Conservation (phyloP, 2,888 invertebrate genomes). For the Gymnocheta viridis region DNA sequence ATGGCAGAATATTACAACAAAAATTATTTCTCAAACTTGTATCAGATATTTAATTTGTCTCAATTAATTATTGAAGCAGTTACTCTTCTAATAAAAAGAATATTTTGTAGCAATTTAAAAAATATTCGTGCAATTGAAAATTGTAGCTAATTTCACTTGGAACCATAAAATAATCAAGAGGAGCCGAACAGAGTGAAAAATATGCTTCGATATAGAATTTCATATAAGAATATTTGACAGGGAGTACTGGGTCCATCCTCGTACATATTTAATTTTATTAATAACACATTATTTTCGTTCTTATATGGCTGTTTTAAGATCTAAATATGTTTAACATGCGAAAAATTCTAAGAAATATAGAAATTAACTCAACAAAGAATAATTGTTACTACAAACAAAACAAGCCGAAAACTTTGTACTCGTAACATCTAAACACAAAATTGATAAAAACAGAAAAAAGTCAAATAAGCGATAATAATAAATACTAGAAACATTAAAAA, state of each 20-base stretch:
- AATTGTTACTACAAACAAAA: constrained; percentile 64
- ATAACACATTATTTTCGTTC: background rate
- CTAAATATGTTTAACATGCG: constrained; percentile 29
- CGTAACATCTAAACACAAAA: constrained; percentile 41
- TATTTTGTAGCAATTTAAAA: too few species aligned
- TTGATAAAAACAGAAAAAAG: constrained; percentile 48
- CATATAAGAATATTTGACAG: too few species aligned
- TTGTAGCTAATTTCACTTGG: too few species aligned
- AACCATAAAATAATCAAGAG: too few species aligned
- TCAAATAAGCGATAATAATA: constrained; percentile 55
- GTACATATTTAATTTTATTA: background rate
- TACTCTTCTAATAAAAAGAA: too few species aligned
- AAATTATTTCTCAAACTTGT: too few species aligned
- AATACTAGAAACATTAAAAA: constrained; percentile 8
- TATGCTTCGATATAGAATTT: too few species aligned
- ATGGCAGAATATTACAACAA: too few species aligned
- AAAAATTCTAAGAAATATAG: constrained; percentile 63
- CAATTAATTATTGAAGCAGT: too few species aligned
- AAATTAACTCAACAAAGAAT: constrained; percentile 19
- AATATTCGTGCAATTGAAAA: too few species aligned
- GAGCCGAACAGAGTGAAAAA: too few species aligned
- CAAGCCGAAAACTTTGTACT: constrained; percentile 65
- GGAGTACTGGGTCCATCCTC: background rate
- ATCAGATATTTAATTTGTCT: too few species aligned
- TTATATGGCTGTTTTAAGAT: background rate